Evolutionary conservation across 2,888 invertebrate species (phyloP), one percentile per base, ranked within the genome.

Genomic region (Tridacna crocea): DNA sequence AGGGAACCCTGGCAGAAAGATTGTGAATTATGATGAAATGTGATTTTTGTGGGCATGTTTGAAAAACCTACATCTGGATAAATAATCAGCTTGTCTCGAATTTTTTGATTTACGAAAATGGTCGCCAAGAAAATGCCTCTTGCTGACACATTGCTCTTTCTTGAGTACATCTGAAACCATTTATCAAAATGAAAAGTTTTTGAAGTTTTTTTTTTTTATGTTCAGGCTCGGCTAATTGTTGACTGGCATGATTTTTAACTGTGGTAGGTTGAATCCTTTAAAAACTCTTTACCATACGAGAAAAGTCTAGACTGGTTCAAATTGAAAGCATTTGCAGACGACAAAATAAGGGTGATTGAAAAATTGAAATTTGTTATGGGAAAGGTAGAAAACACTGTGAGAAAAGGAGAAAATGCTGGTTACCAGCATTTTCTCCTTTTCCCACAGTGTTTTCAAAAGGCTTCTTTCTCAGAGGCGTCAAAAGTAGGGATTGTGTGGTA

Each of bases 81-180:
- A 63, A 11, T 74, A 60, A 74, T 74, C 51, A 8, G 46, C 74
- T 65, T 76, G 68, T 76, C 76, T 76, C 76, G 26, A 66, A 66
- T 68, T 76, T 70, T 55, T 63, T 76, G 75, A 76, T 76, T 76
- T 76, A 76, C 68, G 65, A 51, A 76, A 74, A 47, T 74, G 47
- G 61, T 74, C 61, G 61, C 74, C 61, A 61, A 47, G 61, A 63
- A 74, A 36, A 60, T 61, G 61, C 24, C 46, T 61, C 6, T 19
- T 47, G 48, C 60, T 63, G 74, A 63, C 63, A 47, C 27, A 47
- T 47, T 74, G 63, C 51, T 70, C 48, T 51, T 70, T 70, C 66
- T 22, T 24, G 22, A 70, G 26, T 36, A 22, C 70, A 70, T 70
- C 51, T 70, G 48, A 27, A 66, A 26, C 36, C 66, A 36, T 66